Percentiles rank a stretch among this genome's conserved stretches.
These are phyloP conservation scores for Drosophila demipolita DNA, from an alignment of 2,888 invertebrate species.

Conservation along the genomic window DNA sequence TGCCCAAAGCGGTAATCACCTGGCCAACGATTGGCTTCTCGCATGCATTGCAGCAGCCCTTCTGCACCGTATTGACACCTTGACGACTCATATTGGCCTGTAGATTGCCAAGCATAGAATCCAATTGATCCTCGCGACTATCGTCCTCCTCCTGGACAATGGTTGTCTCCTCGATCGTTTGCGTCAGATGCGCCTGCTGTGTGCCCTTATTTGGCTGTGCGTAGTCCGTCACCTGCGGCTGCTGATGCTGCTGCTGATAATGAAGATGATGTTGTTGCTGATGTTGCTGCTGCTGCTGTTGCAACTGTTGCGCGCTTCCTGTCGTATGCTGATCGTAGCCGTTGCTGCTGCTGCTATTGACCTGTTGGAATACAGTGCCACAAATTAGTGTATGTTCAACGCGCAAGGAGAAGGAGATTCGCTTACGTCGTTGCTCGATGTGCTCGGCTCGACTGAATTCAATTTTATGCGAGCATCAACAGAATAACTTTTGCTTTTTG, in stretches of 20 bases:
- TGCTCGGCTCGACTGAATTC: conserved; percentile 84
- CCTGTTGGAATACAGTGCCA: conserved; percentile 83
- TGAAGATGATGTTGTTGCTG: conserved; percentile 41
- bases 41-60: conserved; percentile 99
- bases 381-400: conserved; percentile 14
- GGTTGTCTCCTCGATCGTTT: conserved; percentile 84
- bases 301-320: conserved; percentile 34
- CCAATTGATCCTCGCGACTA: conserved; percentile 85
- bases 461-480: conserved; percentile 83
- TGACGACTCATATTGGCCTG: conserved; percentile 99
- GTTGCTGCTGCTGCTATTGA: conserved; percentile 85
- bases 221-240: conserved; percentile 90
- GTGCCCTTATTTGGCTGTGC: conserved; percentile 88
- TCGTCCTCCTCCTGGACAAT: conserved; percentile 78
- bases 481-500: conserved; percentile 78
- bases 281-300: conserved; percentile 40
- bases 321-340: conserved; percentile 32
- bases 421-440: conserved; percentile 73
- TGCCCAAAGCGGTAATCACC: conserved; percentile 96
- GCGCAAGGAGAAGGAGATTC: not conserved
- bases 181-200: conserved; percentile 83
- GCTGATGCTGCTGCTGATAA: conserved; percentile 86
- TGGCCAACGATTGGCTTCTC: conserved; percentile 99
- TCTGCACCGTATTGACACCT: conserved; percentile 99
- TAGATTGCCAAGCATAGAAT: conserved; percentile 87